Conservation (phyloP, 2,797 vertebrate species). For the Syngnathus rostellatus region DNA sequence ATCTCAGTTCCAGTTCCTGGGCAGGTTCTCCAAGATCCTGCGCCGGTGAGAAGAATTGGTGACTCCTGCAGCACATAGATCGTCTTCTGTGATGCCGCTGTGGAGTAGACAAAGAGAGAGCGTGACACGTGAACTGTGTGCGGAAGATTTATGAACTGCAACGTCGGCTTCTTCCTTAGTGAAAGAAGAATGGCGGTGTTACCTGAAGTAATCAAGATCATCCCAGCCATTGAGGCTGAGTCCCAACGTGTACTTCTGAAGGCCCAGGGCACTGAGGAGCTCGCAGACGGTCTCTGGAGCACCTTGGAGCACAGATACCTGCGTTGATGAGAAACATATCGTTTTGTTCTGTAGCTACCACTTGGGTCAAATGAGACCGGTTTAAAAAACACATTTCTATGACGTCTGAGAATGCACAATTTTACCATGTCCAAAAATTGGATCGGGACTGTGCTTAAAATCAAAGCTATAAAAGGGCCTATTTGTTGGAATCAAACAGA, state of each 20-base stretch:
- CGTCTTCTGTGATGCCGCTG: conserved; percentile 74
- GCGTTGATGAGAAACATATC: conserved; percentile 1
- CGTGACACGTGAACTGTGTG: no score
- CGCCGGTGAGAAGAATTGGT: conserved; percentile 69
- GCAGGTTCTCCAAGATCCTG: conserved; percentile 74
- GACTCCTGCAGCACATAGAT: conserved; percentile 68
- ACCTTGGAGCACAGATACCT: conserved; percentile 66
- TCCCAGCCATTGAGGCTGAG: conserved; percentile 76
- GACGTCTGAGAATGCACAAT: no score
- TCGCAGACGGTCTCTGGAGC: conserved; percentile 71
- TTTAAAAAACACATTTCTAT: no score
- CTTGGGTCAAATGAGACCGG: not conserved
- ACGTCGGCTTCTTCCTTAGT: no score
- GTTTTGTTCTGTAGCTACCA: not conserved
- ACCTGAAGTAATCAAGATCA: conserved; percentile 78
- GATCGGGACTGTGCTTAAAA: no score
- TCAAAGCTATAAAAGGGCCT: no score
- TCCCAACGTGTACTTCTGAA: conserved; percentile 71
- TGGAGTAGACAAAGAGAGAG: conserved; percentile 5
- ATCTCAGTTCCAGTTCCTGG: conserved; percentile 70
- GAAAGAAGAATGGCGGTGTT: not conserved
- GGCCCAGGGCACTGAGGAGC: conserved; percentile 67
- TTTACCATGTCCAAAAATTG: no score
- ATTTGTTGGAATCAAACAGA: not conserved
- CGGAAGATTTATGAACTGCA: not conserved